These are phyloP conservation scores for Alviniconcha marisindica DNA, from an alignment of 1,140 invertebrate species.

Conservation along the genomic window DNA sequence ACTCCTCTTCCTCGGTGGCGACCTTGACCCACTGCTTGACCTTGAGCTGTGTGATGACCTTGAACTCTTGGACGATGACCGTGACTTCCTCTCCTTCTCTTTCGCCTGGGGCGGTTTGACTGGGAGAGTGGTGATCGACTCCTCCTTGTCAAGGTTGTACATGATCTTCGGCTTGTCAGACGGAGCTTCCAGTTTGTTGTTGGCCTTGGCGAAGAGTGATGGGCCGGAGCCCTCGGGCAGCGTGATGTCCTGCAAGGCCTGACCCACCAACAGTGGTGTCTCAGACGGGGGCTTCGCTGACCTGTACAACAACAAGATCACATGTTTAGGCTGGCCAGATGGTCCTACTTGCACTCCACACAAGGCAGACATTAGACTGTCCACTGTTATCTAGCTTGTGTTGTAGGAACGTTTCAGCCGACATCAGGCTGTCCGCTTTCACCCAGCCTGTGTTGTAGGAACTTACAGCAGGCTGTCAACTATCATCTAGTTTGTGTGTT, in stretches of 20 bases:
- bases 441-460: too few species aligned
- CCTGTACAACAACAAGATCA: too few species aligned
- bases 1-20: constrained; percentile 30
- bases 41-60: constrained; percentile 48
- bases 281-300: too few species aligned
- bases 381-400: too few species aligned
- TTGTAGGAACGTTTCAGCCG: too few species aligned
- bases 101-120: constrained; percentile 37
- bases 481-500: too few species aligned
- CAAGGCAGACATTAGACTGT: too few species aligned
- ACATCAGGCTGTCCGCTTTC: too few species aligned
- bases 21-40: constrained; percentile 36
- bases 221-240: neutral
- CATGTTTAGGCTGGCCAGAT: too few species aligned
- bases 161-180: constrained; percentile 48
- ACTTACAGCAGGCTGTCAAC: too few species aligned
- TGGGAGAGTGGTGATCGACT: constrained; percentile 47
- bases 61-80: constrained; percentile 50
- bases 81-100: constrained; percentile 33
- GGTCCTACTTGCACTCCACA: too few species aligned
- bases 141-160: constrained; percentile 55
- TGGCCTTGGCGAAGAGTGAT: neutral
- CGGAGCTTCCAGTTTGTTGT: neutral
- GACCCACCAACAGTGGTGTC: neutral
- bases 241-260: neutral